These are phyloP conservation scores for Catostomus latipinnis DNA, from an alignment of 2,797 vertebrate genomes.

Conservation along the genomic window DNA sequence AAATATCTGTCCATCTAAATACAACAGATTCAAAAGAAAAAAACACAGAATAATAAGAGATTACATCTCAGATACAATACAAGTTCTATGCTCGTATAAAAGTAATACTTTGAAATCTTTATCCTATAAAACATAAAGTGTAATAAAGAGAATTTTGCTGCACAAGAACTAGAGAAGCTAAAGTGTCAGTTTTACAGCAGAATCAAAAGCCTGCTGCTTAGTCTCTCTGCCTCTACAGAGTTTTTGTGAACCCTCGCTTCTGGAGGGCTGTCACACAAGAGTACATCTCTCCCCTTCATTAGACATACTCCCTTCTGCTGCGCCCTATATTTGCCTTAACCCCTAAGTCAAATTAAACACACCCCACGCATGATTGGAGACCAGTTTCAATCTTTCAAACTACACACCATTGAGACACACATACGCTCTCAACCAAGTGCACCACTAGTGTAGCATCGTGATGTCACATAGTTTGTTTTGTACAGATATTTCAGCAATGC, in stretches of 20 bases:
- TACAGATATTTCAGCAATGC: constrained; percentile 84
- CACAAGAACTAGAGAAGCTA: constrained; percentile 48
- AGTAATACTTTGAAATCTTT: constrained; percentile 21
- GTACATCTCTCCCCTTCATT: constrained; percentile 66
- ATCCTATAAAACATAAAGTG: constrained; percentile 44
- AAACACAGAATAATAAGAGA: too few relatives aligned
- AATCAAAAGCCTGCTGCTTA: constrained; percentile 59
- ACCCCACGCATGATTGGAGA: constrained; percentile 26
- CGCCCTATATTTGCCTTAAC: constrained; percentile 54
- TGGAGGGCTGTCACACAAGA: constrained; percentile 64
- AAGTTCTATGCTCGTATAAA: constrained; percentile 2
- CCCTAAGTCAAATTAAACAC: constrained; percentile 61
- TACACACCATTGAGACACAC: constrained; percentile 7
- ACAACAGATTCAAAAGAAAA: background rate
- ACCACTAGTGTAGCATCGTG: constrained; percentile 31
- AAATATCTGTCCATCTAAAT: background rate
- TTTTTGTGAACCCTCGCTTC: constrained; percentile 55
- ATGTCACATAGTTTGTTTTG: constrained; percentile 80
- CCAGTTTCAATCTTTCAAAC: constrained; percentile 41
- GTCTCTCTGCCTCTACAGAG: constrained; percentile 42
- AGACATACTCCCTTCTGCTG: constrained; percentile 57
- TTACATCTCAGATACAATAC: background rate
- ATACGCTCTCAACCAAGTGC: constrained; percentile 37
- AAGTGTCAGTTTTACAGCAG: constrained; percentile 44
- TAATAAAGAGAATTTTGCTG: constrained; percentile 55